Conservation (phyloP, 2,797 vertebrate species). For the Gymnopithys bicolor region DNA sequence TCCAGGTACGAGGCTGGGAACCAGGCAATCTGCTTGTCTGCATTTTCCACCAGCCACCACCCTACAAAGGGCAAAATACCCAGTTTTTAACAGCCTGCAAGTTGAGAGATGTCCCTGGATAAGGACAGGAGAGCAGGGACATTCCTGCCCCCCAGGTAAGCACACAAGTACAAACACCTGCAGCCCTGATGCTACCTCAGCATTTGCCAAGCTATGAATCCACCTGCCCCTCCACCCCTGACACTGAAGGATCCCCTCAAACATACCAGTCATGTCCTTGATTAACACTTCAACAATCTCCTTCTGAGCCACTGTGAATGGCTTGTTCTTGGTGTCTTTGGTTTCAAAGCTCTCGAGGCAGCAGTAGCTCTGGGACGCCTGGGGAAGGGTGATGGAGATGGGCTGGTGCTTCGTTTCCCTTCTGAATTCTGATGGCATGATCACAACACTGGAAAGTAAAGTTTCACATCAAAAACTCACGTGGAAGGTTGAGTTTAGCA, state of each 20-base stretch:
- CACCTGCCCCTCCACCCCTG: background rate
- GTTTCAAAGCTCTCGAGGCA: conserved; percentile 86
- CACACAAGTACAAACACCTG: background rate
- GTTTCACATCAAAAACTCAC: fast-evolving
- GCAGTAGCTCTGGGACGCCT: conserved; percentile 81
- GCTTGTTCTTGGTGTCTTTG: conserved; percentile 84
- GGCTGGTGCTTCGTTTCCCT: background rate
- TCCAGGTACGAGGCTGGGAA: conserved; percentile 92
- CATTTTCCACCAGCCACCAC: conserved; percentile 94
- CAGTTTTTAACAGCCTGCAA: background rate
- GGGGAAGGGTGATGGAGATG: conserved; percentile 74
- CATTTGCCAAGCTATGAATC: background rate
- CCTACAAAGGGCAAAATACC: conserved; percentile 71
- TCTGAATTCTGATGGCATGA: conserved; percentile 82
- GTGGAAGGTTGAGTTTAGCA: background rate
- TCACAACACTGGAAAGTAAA: conserved; percentile 80
- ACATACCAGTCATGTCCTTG: conserved; percentile 86
- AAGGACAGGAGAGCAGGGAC: background rate
- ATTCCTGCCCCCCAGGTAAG: background rate
- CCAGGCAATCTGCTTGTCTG: conserved; percentile 86
- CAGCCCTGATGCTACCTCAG: fast-evolving
- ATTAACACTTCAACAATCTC: conserved; percentile 88
- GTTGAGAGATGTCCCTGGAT: no score
- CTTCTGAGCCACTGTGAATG: conserved; percentile 76
- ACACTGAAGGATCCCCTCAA: background rate